These are phyloP conservation scores for Sterrhoptilus dennistouni DNA, from an alignment of 2,113 vertebrate genomes.

Conservation along the genomic window DNA sequence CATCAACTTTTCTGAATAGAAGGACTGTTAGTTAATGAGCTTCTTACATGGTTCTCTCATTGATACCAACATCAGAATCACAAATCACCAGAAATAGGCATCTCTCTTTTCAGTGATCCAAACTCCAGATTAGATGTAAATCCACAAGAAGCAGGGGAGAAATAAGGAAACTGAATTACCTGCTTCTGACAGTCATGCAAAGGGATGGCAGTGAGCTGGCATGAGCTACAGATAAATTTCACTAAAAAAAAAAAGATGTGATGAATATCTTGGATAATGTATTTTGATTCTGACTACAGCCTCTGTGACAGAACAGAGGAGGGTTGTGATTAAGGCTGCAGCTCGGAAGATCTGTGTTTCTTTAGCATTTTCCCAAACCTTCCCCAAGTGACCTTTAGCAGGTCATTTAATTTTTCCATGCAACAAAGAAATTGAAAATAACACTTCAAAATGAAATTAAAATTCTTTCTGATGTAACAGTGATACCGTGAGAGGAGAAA, in stretches of 20 bases:
- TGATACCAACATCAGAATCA: background rate
- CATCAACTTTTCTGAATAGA: background rate
- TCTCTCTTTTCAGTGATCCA: background rate
- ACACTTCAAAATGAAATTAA: constrained; percentile 48
- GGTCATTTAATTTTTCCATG: constrained; percentile 20
- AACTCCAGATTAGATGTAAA: background rate
- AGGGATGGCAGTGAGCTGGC: background rate
- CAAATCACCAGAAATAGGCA: background rate
- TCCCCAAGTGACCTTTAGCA: constrained; percentile 36
- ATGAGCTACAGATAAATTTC: background rate
- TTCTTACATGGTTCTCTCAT: background rate
- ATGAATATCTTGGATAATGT: background rate
- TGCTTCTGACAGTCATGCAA: background rate
- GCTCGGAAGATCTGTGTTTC: background rate
- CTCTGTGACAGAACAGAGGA: background rate
- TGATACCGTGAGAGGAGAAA: background rate
- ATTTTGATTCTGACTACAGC: background rate
- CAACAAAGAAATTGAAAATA: constrained; percentile 38
- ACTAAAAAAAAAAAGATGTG: background rate
- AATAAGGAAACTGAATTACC: background rate
- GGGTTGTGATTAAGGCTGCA: constrained; percentile 15
- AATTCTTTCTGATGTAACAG: constrained; percentile 12
- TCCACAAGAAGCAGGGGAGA: background rate
- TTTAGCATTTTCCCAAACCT: constrained; percentile 17
- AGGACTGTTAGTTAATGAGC: background rate